Evolutionary conservation across 1,140 invertebrate species (phyloP), one percentile per base, ranked within the genome.

Genomic region (Dendroctonus valens): DNA sequence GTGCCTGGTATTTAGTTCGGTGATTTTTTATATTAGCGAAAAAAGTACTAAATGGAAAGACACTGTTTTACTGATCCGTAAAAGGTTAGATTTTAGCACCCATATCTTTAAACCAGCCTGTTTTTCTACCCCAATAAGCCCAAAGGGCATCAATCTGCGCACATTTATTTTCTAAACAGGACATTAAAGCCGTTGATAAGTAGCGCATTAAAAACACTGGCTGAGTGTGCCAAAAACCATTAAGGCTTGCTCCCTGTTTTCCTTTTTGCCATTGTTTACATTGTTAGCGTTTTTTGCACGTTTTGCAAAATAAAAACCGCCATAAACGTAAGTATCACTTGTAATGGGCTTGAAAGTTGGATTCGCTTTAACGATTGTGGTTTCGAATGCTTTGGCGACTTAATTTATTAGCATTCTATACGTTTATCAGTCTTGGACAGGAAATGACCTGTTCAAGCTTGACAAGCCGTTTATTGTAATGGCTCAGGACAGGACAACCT

Each of bases 141-240:
- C 44, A 44, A 50, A 60, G 38, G 58, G 12, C 38, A 60, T 60
- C 58, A 60, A 60, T 60, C 59, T 61, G 26, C 11, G 8, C 8
- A 5, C 49, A 61, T 61, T 61, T 61, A 52, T 61, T 61, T 61
- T 52, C 49, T 38, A 12, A 40, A 37, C 49, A 61, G 59, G 26
- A 61, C 49, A 40, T 61, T 61, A 61, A 59, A 59, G 59, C 59
- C 39, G 59, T 61, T 61, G 59, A 61, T 61, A 61, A 61, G 59
- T 61, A 52, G 59, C 59, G 38, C 59, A 61, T 51, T 61, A 61
- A 61, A 50, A 61, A 51, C 59, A 61, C 59, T 15, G n/a, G 59
- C 48, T 61, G 48, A 61, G 59, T 61, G 59, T 61, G 59, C 59
- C 59, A 61, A 61, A 61, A 61, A 61, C 59, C 59, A 61, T 61